Evolutionary conservation across 2,888 invertebrate species (phyloP).

Genomic region (Pherbina coryleti): DNA sequence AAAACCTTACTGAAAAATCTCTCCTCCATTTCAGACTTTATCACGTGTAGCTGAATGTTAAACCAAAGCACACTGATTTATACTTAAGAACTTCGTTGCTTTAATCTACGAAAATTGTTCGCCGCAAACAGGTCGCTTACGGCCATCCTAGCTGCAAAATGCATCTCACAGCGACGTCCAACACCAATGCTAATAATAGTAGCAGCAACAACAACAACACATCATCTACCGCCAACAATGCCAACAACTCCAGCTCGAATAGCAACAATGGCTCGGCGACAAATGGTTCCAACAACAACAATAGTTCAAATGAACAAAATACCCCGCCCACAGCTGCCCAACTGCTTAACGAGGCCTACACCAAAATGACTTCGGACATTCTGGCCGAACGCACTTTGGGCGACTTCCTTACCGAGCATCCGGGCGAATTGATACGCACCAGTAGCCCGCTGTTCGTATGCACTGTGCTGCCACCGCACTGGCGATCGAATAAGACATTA

Average conservation of each 20-base stretch:
- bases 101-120: slow-evolving; percentile 46
- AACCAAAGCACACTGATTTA: background rate
- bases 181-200: slow-evolving; percentile 51
- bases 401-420: slow-evolving; percentile 89
- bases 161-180: slow-evolving; percentile 64
- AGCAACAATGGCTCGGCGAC: slow-evolving; percentile 70
- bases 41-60: background rate
- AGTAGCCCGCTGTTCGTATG: slow-evolving; percentile 96
- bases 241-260: slow-evolving; percentile 56
- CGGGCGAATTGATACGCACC: slow-evolving; percentile 92
- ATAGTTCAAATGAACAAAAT: slow-evolving; percentile 72
- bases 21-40: background rate
- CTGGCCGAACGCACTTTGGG: slow-evolving; percentile 88
- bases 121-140: slow-evolving; percentile 55
- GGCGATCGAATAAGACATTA: slow-evolving; percentile 98
- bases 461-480: slow-evolving; percentile 94
- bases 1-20: background rate
- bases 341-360: slow-evolving; percentile 84
- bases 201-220: slow-evolving; percentile 55
- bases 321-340: slow-evolving; percentile 79
- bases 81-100: background rate
- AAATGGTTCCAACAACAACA: slow-evolving; percentile 61
- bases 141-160: slow-evolving; percentile 54
- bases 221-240: slow-evolving; percentile 55
- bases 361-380: slow-evolving; percentile 91